A percentile compares a stretch with the other conserved stretches of the same genome.
Evolutionary conservation across 2,797 vertebrate genomes (phyloP).

Genomic region (Acipenser transmontanus): DNA sequence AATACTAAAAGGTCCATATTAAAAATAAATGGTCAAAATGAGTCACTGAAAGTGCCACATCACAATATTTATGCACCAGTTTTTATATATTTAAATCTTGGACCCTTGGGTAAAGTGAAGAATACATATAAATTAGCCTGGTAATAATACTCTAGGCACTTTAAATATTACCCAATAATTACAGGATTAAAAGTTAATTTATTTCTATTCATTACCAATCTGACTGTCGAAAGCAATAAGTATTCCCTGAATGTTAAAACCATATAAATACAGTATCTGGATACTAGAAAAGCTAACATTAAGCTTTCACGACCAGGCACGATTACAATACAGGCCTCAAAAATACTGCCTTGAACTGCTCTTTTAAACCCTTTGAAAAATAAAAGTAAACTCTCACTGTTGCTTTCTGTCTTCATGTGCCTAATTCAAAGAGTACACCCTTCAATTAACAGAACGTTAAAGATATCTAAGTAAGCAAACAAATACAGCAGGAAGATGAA

Average conservation of each 20-base stretch:
- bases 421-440: constrained; percentile 5
- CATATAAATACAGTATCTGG: no score
- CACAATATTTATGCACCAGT: constrained; percentile 33
- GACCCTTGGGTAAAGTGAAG: constrained; percentile 59
- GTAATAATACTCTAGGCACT: constrained; percentile 21
- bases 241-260: constrained; percentile 20
- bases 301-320: no score
- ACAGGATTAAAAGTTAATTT: constrained; percentile 28
- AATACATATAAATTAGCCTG: constrained; percentile 62
- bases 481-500: constrained; percentile 16
- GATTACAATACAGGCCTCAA: no score
- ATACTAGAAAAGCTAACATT: no score
- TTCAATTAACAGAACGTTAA: constrained; percentile 32
- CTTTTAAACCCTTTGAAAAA: no score
- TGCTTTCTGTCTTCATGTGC: no score
- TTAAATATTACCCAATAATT: constrained; percentile 27
- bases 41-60: constrained; percentile 10
- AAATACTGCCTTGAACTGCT: no score
- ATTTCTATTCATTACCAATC: constrained; percentile 24
- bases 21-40: constrained; percentile 46
- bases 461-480: constrained; percentile 22
- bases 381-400: no score
- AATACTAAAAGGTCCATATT: no score
- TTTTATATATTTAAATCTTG: constrained; percentile 67
- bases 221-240: constrained; percentile 19